phyloP scores from a whole-genome alignment of 2,888 invertebrate genomes.

The Parapristionchus giblindavisi region DNA sequence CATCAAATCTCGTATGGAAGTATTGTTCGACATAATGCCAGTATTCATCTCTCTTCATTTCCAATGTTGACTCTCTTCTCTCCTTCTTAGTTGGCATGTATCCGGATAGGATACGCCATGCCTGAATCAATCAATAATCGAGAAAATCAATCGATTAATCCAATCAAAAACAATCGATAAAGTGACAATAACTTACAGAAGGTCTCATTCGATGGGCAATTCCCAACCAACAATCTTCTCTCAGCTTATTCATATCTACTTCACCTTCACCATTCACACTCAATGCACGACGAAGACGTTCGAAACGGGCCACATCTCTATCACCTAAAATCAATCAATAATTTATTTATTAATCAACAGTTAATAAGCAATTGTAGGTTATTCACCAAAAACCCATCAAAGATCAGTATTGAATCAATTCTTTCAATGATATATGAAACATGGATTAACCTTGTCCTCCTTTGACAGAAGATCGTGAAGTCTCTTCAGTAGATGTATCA shows the following conservation, averaged over 20 bases:
- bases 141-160: conserved; percentile 37
- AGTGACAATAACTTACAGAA: conserved; percentile 45
- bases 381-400: background rate
- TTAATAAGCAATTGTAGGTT: background rate
- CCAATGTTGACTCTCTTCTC: conserved; percentile 84
- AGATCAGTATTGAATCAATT: background rate
- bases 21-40: conserved; percentile 94
- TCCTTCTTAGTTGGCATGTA: conserved; percentile 93
- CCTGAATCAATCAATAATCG: background rate
- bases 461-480: conserved; percentile 1
- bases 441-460: conserved; percentile 10
- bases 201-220: conserved; percentile 86
- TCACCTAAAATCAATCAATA: conserved; percentile 38
- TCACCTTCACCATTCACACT: conserved; percentile 47
- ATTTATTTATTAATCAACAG: background rate
- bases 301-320: conserved; percentile 54
- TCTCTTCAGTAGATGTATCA: conserved; percentile 33
- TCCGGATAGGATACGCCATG: conserved; percentile 73
- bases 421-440: background rate
- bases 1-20: conserved; percentile 89
- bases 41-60: conserved; percentile 93
- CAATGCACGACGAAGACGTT: conserved; percentile 48
- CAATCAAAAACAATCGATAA: too few relatives aligned
- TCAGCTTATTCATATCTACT: conserved; percentile 66
- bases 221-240: conserved; percentile 84